phyloP scores from a whole-genome alignment of 2,113 vertebrate species.

The Falcunculus frontatus region DNA sequence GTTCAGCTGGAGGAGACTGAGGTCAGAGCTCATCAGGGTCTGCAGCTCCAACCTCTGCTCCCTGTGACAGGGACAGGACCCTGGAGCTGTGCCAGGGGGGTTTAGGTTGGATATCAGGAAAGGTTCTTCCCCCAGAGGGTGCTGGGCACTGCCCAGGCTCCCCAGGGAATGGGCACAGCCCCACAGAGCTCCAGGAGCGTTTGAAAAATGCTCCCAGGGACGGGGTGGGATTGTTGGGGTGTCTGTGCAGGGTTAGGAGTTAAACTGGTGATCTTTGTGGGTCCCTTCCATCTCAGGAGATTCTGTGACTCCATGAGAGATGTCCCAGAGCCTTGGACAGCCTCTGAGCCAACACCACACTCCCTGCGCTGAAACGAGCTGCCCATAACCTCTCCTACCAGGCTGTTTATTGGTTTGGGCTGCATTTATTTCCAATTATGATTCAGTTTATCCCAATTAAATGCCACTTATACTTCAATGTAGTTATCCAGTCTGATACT shows the following conservation, averaged over 20 bases:
- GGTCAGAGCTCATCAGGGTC: neutral
- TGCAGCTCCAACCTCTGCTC: neutral
- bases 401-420: neutral
- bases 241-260: neutral
- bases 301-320: neutral
- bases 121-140: neutral
- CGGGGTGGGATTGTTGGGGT: neutral
- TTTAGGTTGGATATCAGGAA: neutral
- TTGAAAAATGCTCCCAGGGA: fast-evolving
- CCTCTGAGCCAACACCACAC: neutral
- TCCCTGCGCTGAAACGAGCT: neutral
- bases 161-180: neutral
- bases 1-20: neutral
- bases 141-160: neutral
- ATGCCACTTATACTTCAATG: slow-evolving; percentile 12
- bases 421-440: neutral
- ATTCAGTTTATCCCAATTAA: slow-evolving; percentile 54
- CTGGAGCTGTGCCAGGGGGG: fast-evolving
- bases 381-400: neutral
- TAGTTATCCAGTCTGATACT: slow-evolving; percentile 60
- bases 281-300: neutral
- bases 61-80: neutral
- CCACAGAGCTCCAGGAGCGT: fast-evolving
- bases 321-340: neutral
- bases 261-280: neutral